Base-by-base conservation (phyloP, 2,888 invertebrate species). In the Myopa testacea region DNA sequence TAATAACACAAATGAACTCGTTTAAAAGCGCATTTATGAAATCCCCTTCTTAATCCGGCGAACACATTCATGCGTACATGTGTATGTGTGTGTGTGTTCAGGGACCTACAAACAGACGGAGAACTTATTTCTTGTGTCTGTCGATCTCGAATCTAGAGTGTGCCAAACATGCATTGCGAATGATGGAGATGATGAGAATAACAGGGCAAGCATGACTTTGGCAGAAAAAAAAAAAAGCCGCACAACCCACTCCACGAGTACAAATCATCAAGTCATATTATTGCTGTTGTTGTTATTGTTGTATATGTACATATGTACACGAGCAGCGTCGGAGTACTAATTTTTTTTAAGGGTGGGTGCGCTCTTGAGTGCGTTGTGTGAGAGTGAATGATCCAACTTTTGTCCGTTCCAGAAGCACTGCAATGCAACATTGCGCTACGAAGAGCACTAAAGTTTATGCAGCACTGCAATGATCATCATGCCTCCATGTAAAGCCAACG, bases 41-140 rank as follows among this genome's bases (percentile, higher is more conserved):
- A 19, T 75, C 75, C 75, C 74, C 75, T 58, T 75, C 60, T 60
- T 75, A 75, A 75, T 71, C 76, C 65, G 14, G 37, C 71, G n/a
- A n/a, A 45, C 40, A 68, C 45, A 40, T 45, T 45, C 26, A 26
- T 37, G 40, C 52, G 37, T 3, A 55, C 38, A 26, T 52, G 12
- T 52, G 50, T 45, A 26, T 69, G 26, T 55, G 34, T n/a, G 52
- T 12, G 14, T n/a, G 38, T 37, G 34, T 65, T 12, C 65, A 65
- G 4, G 45, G 6, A 10, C 45, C 37, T 12, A 6, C 37, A 34
- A 63, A 65, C 34, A 4, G 65, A 65, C 10, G 34, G 37, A 38
- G 34, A 12, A 65, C 16, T 37, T 65, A 34, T 14, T 34, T 16
- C n/a, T 63, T 12, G n/a, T 26, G 65, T 34, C 38, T 14, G 65